These are phyloP conservation scores for Xiphophorus hellerii DNA, from an alignment of 2,113 vertebrate species.

Conservation along the genomic window DNA sequence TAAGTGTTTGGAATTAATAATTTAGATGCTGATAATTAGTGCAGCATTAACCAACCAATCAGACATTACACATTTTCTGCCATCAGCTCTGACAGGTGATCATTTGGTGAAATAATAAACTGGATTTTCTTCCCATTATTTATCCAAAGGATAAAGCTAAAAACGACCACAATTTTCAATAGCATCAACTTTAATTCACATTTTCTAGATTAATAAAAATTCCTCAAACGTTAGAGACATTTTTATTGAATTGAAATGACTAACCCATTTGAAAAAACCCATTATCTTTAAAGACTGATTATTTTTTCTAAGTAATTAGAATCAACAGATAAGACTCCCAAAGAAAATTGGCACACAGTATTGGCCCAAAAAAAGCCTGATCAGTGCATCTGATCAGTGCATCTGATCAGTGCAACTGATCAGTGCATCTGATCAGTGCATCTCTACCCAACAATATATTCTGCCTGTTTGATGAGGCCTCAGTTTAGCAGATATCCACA, in stretches of 20 bases:
- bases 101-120: no score
- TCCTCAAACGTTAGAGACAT: no score
- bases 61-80: neutral
- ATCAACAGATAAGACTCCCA: neutral
- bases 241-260: neutral
- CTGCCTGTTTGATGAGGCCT: no score
- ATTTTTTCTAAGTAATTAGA: neutral
- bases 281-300: neutral
- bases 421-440: neutral
- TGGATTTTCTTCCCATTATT: no score
- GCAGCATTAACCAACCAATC: no score
- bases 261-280: fast-evolving
- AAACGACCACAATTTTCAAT: no score
- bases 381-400: neutral
- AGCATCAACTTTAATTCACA: no score
- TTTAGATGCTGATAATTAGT: neutral
- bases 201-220: no score
- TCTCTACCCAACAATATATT: neutral
- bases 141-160: no score
- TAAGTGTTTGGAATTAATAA: neutral
- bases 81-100: no score
- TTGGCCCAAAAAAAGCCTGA: neutral
- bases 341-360: neutral
- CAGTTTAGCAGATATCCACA: no score
- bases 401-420: no score